Base-by-base conservation (phyloP, 2,113 vertebrate species). In the Aspidoscelis tigris region DNA sequence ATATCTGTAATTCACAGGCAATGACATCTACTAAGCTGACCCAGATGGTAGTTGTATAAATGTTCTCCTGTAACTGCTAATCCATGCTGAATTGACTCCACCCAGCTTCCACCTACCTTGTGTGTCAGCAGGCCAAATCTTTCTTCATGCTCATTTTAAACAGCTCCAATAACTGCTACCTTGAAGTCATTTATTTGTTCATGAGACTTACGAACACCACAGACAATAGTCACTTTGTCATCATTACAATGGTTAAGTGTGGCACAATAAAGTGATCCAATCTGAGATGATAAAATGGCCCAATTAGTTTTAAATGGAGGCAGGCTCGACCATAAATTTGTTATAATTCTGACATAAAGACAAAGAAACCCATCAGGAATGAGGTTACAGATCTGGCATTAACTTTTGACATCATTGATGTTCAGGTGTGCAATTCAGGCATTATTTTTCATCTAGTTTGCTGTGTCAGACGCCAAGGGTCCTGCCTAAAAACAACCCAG, bases 271-370 rank as follows among this genome's bases (percentile, higher is more conserved):
- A 80, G 87, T 84, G 66, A 86, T 92, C 69, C 87, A 92, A 93
- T 90, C 92, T 90, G 89, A 90, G 92, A 89, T 87, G 92, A 92
- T 93, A 93, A 93, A 94, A 92, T 92, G 92, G 88, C 87, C 89
- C 93, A 93, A 93, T 94, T 94, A 93, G 88, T 94, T 93, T 94
- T 93, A 87, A 93, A 89, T 89, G 91, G 88, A 88, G 74, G 89
- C 81, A 91, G 89, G 92, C 82, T 86, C 78, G 72, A 70, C 86
- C 91, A 91, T 87, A 53, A 90, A 87, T 86, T 91, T 83, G 83
- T 43, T 69, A 68, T n/a, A 90, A 84, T 81, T 81, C 53, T 89
- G 85, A 87, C 89, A 85, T 58, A 69, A 87, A 93, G 91, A 93
- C 91, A 93, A 91, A 91, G 93, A 21, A 86, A 88, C 78, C 85